phyloP scores from a whole-genome alignment of 1,140 invertebrate species.

The Proales similis region DNA sequence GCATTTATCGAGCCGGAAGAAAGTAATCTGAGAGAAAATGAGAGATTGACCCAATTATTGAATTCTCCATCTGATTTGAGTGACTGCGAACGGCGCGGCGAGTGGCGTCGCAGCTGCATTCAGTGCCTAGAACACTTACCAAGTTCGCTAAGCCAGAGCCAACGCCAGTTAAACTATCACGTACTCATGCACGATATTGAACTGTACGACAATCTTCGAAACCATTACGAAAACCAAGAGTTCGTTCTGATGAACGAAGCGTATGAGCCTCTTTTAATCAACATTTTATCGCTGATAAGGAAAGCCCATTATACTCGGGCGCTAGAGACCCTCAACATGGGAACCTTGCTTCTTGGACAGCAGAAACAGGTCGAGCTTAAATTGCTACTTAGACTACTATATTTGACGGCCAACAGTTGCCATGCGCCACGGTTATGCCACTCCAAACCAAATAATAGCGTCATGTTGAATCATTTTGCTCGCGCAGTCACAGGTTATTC shows the following conservation, averaged over 20 bases:
- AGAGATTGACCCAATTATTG: slow-evolving; percentile 17
- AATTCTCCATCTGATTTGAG: slow-evolving; percentile 3
- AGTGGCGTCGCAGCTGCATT: slow-evolving; percentile 13
- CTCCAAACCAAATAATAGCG: slow-evolving; percentile 28
- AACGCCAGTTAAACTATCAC: neutral
- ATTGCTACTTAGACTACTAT: slow-evolving; percentile 17
- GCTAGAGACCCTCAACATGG: slow-evolving; percentile 23
- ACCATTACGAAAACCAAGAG: slow-evolving; percentile 3
- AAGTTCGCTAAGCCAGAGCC: neutral
- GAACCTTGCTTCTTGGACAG: neutral
- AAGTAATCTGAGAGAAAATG: slow-evolving; percentile 1
- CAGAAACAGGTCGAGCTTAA: slow-evolving; percentile 27
- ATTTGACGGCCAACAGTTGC: slow-evolving; percentile 18
- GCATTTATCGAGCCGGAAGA: slow-evolving; percentile 19
- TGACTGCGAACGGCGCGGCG: neutral
- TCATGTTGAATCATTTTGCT: slow-evolving; percentile 32
- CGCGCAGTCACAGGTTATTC: neutral
- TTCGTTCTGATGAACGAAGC: neutral
- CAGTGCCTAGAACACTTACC: neutral
- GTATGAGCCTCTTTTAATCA: slow-evolving; percentile 14
- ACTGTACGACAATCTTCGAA: slow-evolving; percentile 1
- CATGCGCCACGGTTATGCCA: slow-evolving; percentile 20
- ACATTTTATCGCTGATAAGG: slow-evolving; percentile 26
- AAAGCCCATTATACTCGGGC: slow-evolving; percentile 32
- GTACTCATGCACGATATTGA: slow-evolving; percentile 16